These are phyloP conservation scores for Euthynnus affinis DNA, from an alignment of 2,797 vertebrate species.

Conservation along the genomic window DNA sequence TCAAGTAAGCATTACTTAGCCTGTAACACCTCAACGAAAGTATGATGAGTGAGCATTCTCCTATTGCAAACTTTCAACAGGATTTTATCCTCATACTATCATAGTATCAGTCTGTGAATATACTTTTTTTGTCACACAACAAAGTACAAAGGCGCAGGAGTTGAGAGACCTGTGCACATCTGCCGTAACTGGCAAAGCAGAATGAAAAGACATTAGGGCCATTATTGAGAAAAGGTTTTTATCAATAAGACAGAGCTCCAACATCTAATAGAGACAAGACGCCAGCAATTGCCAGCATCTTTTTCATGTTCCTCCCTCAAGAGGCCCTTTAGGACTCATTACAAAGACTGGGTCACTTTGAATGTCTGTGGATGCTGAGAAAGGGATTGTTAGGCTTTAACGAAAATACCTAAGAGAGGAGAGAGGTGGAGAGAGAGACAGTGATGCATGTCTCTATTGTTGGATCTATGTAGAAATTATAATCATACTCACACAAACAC, in stretches of 20 bases:
- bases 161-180: conserved; percentile 43
- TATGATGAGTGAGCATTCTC: conserved; percentile 4
- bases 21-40: not conserved
- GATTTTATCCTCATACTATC: conserved; percentile 23
- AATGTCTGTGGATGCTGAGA: conserved; percentile 63
- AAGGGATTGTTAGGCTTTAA: conserved; percentile 52
- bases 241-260: conserved; percentile 63
- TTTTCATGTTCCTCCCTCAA: conserved; percentile 73
- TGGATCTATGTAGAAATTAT: conserved; percentile 35
- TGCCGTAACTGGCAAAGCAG: conserved; percentile 38
- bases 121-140: conserved; percentile 7
- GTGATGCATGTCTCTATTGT: conserved; percentile 17
- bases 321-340: conserved; percentile 74
- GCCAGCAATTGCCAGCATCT: conserved; percentile 54
- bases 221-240: conserved; percentile 64
- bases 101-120: conserved; percentile 26
- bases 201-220: conserved; percentile 59
- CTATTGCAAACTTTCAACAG: conserved; percentile 8
- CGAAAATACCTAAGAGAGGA: conserved; percentile 54
- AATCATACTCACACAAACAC: conserved; percentile 22
- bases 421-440: conserved; percentile 17
- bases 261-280: conserved; percentile 67
- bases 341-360: conserved; percentile 67
- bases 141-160: conserved; percentile 9
- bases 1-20: conserved; percentile 9